Evolutionary conservation across 2,797 vertebrate species (phyloP).

Genomic region (Melanotaenia boesemani): DNA sequence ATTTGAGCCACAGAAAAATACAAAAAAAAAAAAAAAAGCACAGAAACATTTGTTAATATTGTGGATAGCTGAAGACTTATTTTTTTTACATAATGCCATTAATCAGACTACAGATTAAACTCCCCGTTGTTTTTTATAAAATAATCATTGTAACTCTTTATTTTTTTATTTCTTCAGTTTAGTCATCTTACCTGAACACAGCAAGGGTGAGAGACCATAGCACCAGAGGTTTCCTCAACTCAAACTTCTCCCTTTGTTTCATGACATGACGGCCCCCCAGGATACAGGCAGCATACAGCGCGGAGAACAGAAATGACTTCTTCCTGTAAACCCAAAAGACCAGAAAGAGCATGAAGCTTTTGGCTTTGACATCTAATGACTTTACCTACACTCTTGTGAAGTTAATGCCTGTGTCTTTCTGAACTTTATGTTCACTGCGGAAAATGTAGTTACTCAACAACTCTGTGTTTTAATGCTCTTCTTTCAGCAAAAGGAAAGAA

Average conservation of each 20-base stretch:
- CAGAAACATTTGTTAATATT: no score
- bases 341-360: background rate
- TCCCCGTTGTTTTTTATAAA: background rate
- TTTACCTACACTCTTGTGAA: background rate
- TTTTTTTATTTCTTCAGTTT: background rate
- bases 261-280: conserved; percentile 96
- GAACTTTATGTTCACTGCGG: no score
- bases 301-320: conserved; percentile 98
- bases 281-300: conserved; percentile 96
- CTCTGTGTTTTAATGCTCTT: background rate
- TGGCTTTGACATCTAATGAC: background rate
- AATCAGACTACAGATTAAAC: background rate
- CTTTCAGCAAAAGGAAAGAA: conserved; percentile 7
- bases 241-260: conserved; percentile 99
- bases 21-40: no score
- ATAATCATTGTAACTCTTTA: background rate
- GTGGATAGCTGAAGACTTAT: no score
- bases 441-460: background rate
- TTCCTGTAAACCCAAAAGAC: conserved; percentile 86
- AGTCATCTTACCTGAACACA: conserved; percentile 91
- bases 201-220: conserved; percentile 98
- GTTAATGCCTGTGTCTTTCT: no score
- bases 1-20: no score
- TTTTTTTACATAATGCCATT: no score
- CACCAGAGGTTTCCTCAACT: conserved; percentile 95